phyloP scores from a whole-genome alignment of 2,797 vertebrate species.

The Phyllotis vaccarum region DNA sequence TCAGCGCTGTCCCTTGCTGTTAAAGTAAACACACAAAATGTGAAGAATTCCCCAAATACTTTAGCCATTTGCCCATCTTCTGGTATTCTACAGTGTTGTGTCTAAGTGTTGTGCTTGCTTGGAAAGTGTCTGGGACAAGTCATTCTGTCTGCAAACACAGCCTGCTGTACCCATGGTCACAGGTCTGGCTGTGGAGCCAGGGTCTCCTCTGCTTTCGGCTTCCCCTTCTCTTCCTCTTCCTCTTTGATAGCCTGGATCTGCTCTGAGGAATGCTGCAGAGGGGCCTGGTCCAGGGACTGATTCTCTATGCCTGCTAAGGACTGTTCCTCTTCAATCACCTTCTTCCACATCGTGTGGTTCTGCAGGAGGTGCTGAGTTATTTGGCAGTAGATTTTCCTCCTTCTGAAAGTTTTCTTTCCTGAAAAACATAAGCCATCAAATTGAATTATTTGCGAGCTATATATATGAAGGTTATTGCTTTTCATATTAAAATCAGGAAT shows the following conservation, averaged over 20 bases:
- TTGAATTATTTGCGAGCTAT: conserved; percentile 27
- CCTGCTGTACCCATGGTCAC: conserved; percentile 85
- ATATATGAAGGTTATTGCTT: neutral
- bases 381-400: conserved; percentile 96
- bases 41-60: conserved; percentile 73
- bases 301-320: conserved; percentile 84
- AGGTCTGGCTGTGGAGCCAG: conserved; percentile 81
- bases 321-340: conserved; percentile 95
- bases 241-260: conserved; percentile 96
- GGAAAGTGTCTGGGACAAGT: conserved; percentile 88
- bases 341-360: conserved; percentile 99
- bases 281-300: conserved; percentile 84
- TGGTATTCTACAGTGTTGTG: conserved; percentile 99
- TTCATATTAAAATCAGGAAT: neutral
- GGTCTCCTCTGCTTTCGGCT: conserved; percentile 82
- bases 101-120: conserved; percentile 98
- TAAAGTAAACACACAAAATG: conserved; percentile 83
- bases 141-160: conserved; percentile 84
- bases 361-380: conserved; percentile 97
- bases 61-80: conserved; percentile 92
- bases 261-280: conserved; percentile 91
- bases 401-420: conserved; percentile 91
- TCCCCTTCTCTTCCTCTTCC: conserved; percentile 95
- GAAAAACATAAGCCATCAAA: conserved; percentile 57
- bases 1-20: conserved; percentile 87